Conservation (phyloP, 2,888 invertebrate species). For the Apomyelois bistriatella region DNA sequence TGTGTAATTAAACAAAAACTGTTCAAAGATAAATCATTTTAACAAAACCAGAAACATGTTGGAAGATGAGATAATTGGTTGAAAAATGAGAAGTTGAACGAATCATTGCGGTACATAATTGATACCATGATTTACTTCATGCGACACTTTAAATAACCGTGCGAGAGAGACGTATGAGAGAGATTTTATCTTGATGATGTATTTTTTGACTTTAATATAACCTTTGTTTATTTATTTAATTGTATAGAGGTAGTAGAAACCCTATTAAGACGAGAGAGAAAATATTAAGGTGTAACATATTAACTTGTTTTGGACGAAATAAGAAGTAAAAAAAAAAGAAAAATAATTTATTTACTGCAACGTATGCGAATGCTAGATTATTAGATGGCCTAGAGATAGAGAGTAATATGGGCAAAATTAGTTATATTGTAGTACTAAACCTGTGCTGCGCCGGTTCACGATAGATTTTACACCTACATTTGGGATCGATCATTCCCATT, state of each 20-base stretch:
- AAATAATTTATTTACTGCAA: too few species aligned
- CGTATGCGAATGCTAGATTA: too few species aligned
- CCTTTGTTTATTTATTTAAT: neutral
- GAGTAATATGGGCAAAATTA: too few species aligned
- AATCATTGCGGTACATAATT: conserved; percentile 6
- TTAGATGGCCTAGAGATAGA: too few species aligned
- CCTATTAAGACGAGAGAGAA: too few species aligned
- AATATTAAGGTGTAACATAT: too few species aligned
- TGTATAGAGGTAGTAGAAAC: too few species aligned
- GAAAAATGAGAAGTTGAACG: conserved; percentile 2
- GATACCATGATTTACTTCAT: neutral
- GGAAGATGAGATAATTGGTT: neutral
- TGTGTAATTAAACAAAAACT: conserved; percentile 2
- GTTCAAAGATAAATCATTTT: conserved; percentile 1
- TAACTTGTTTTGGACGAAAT: too few species aligned
- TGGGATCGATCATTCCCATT: conserved; percentile 4
- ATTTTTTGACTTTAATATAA: neutral
- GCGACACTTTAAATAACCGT: neutral
- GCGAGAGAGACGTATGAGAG: conserved; percentile 2
- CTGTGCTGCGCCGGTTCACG: neutral
- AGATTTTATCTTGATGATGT: neutral
- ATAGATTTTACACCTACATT: neutral
- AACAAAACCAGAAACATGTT: conserved; percentile 3
- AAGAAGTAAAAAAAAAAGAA: too few species aligned
- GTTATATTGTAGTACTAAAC: neutral